Evolutionary conservation across 2,113 vertebrate species (phyloP).

Genomic region (Sylvietta virens): DNA sequence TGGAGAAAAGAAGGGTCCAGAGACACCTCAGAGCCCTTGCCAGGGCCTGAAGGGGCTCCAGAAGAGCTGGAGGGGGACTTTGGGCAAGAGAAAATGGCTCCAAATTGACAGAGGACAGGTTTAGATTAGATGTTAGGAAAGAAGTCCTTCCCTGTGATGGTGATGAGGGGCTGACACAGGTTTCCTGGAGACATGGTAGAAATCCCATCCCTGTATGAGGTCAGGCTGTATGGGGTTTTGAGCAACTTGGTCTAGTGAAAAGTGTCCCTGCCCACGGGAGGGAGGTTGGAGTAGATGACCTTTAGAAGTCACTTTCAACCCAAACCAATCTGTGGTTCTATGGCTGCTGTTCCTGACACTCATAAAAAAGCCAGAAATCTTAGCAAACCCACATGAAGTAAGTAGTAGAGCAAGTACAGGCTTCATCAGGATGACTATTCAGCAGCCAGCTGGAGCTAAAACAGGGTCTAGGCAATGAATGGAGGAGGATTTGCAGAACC

Average conservation of each 20-base stretch:
- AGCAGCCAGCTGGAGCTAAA: neutral
- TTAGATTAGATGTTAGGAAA: neutral
- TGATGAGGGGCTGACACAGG: neutral
- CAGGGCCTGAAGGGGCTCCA: neutral
- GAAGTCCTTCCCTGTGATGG: neutral
- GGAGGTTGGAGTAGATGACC: neutral
- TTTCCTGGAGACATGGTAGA: neutral
- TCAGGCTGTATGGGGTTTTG: neutral
- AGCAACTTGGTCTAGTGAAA: neutral
- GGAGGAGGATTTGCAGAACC: neutral
- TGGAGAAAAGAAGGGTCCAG: neutral
- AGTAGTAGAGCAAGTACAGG: accelerated
- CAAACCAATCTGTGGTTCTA: neutral
- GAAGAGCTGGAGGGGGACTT: neutral
- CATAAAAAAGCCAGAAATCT: neutral
- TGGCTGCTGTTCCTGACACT: neutral
- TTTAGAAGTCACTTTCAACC: neutral
- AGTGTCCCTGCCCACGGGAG: accelerated
- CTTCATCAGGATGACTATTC: accelerated
- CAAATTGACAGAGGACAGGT: too few relatives aligned
- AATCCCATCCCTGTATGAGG: neutral
- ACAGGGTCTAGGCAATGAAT: neutral
- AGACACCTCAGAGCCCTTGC: accelerated
- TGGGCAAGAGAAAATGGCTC: neutral
- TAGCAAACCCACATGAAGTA: neutral